phyloP scores from a whole-genome alignment of 2,888 invertebrate genomes.

The Clusia tigrina region DNA sequence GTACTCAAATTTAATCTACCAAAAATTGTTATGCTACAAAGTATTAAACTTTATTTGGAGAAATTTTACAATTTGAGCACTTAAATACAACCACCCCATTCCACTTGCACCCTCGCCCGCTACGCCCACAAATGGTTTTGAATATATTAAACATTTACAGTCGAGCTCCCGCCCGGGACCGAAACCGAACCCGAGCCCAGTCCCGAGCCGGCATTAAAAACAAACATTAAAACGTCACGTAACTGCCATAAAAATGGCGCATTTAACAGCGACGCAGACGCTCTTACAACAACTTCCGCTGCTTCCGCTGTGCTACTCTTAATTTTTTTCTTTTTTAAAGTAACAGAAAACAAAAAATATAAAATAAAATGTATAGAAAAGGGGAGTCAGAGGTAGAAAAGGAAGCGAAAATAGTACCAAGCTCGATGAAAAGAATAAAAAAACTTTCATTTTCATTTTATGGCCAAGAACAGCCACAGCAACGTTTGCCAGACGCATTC shows the following conservation, averaged over 20 bases:
- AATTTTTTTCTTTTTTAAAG: not conserved
- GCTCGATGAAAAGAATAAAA: conserved; percentile 10
- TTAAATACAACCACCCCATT: not conserved
- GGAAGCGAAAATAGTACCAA: not conserved
- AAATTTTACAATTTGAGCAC: not conserved
- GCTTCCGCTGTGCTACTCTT: not conserved
- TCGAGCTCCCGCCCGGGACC: no score
- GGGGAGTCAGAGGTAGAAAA: not conserved
- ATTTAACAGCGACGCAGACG: conserved; percentile 19
- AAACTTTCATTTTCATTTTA: conserved; percentile 30
- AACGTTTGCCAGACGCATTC: conserved; percentile 12
- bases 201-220: conserved; percentile 22
- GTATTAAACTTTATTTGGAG: conserved; percentile 1
- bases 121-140: not conserved
- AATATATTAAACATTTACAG: not conserved
- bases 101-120: not conserved
- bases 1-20: conserved; percentile 6
- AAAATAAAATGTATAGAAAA: not conserved
- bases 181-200: no score
- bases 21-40: not conserved
- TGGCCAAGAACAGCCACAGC: not conserved
- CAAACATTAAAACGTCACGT: conserved; percentile 35
- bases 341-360: not conserved
- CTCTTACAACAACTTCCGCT: conserved; percentile 21
- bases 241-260: conserved; percentile 32